phyloP scores from a whole-genome alignment of 2,888 invertebrate genomes.

The Rhingia campestris region DNA sequence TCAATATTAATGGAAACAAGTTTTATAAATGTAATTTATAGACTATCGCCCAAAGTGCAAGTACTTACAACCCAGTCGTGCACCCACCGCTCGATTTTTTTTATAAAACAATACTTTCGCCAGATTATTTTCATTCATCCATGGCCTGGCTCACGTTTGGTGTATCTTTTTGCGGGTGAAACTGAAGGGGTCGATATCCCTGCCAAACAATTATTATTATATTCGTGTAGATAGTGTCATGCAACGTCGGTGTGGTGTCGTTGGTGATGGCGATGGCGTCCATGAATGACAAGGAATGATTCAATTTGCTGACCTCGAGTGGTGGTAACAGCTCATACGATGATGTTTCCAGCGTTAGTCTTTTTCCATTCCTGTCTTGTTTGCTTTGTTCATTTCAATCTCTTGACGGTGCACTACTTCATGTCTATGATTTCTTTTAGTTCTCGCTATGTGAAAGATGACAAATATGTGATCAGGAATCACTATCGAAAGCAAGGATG shows the following conservation, averaged over 20 bases:
- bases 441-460: not conserved
- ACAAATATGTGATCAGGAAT: conserved; percentile 51
- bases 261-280: conserved; percentile 15
- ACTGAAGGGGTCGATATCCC: conserved; percentile 18
- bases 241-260: conserved; percentile 9
- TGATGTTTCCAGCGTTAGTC: conserved; percentile 43
- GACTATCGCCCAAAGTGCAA: no score
- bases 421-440: not conserved
- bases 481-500: not conserved
- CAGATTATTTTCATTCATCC: conserved; percentile 23
- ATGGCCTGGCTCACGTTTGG: not conserved
- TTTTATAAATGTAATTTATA: no score
- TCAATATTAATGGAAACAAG: no score
- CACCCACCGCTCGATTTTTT: not conserved
- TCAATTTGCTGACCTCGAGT: conserved; percentile 72
- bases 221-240: conserved; percentile 55
- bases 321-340: conserved; percentile 51
- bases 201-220: conserved; percentile 69
- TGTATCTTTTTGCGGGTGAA: not conserved
- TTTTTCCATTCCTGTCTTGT: conserved; percentile 1
- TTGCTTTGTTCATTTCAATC: conserved; percentile 1
- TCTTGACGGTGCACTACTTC: no score
- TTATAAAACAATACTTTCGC: not conserved
- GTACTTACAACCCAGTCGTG: no score
- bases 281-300: conserved; percentile 60